A percentile compares a stretch with the other conserved stretches of the same genome.
phyloP scores from a whole-genome alignment of 2,797 vertebrate genomes.

The Microctenopoma stevenorrisi region DNA sequence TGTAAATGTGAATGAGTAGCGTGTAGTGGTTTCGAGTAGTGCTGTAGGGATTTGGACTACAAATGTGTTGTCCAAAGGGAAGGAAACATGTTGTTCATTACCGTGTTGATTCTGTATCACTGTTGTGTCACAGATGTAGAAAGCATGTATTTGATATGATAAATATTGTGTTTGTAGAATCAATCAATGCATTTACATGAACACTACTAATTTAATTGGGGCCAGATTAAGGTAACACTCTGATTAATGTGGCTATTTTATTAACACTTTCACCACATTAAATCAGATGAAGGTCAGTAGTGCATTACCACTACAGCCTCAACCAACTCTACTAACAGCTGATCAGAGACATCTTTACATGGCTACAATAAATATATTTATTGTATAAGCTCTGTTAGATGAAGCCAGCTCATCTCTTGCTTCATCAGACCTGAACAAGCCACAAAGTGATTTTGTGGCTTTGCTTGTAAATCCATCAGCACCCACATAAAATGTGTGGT shows the following conservation, averaged over 20 bases:
- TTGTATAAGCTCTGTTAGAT: slow-evolving; percentile 4
- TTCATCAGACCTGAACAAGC: slow-evolving; percentile 4
- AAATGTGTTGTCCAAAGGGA: slow-evolving; percentile 1
- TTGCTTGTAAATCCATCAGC: slow-evolving; percentile 1
- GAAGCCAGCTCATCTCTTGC: neutral
- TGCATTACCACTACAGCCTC: neutral
- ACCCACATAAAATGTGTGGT: neutral
- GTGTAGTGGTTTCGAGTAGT: slow-evolving; percentile 16
- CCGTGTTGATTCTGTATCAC: slow-evolving; percentile 4
- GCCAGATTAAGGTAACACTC: slow-evolving; percentile 13
- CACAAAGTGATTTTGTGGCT: neutral
- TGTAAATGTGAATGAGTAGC: slow-evolving; percentile 55
- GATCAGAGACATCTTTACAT: slow-evolving; percentile 11
- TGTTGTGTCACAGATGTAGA: neutral
- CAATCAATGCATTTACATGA: slow-evolving; percentile 25
- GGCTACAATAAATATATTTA: neutral
- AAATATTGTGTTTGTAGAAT: slow-evolving; percentile 1
- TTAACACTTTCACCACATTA: slow-evolving; percentile 21
- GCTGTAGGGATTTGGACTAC: slow-evolving; percentile 34
- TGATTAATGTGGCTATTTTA: slow-evolving; percentile 14
- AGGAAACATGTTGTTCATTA: slow-evolving; percentile 5
- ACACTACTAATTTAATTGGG: slow-evolving; percentile 30
- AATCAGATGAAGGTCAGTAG: slow-evolving; percentile 3
- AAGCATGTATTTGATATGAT: neutral
- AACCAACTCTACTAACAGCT: neutral